A percentile compares a stretch with the other conserved stretches of the same genome.
phyloP scores from a whole-genome alignment of 2,113 vertebrate genomes.

The Callospermophilus lateralis region DNA sequence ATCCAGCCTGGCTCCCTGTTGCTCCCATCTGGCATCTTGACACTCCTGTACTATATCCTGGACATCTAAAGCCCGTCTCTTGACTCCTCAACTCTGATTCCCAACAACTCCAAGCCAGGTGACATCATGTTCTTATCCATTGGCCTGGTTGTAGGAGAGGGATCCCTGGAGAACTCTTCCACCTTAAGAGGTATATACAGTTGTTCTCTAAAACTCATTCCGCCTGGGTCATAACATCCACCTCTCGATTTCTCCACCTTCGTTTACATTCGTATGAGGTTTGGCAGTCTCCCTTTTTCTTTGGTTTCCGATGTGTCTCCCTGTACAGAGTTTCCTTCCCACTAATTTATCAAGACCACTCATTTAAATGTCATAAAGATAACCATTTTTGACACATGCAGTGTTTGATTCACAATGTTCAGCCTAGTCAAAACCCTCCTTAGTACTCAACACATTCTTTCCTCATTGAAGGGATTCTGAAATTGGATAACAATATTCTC shows the following conservation, averaged over 20 bases:
- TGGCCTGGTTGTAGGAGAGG: fast-evolving
- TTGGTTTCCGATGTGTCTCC: background rate
- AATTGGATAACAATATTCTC: background rate
- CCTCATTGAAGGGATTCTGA: background rate
- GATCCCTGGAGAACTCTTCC: too few relatives aligned
- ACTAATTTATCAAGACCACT: background rate
- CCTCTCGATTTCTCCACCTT: background rate
- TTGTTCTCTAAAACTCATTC: background rate
- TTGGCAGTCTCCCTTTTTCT: background rate
- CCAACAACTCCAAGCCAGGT: too few relatives aligned
- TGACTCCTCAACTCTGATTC: background rate
- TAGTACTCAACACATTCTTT: background rate
- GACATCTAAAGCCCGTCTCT: background rate
- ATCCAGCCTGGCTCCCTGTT: fast-evolving
- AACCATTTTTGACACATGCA: background rate
- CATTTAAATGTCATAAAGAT: background rate
- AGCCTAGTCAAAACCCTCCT: background rate
- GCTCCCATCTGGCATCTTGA: fast-evolving
- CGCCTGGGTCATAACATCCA: too few relatives aligned
- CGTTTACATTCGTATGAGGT: background rate
- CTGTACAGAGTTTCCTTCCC: background rate
- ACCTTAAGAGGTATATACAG: too few relatives aligned
- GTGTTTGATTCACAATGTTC: background rate
- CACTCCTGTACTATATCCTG: background rate
- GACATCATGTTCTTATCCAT: background rate